Evolutionary conservation across 35 echinoderm and acorn worm genomes (phyloP), one percentile per base, ranked within the genome.

Genomic region (Lytechinus variegatus): DNA sequence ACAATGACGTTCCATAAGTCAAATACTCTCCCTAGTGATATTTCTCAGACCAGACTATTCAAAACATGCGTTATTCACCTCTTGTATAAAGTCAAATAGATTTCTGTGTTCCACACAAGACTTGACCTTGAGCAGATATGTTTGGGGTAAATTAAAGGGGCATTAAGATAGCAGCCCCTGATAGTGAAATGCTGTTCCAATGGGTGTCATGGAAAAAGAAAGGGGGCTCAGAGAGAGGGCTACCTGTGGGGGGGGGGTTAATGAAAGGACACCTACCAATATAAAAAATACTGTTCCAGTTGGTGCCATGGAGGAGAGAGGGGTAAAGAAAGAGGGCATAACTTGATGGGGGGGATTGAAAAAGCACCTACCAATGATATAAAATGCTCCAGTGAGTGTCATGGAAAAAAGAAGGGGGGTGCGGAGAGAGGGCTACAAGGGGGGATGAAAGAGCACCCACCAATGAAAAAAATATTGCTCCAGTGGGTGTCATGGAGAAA

Each of bases 171-270:
- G 2, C 12, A 92, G 96, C 92, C 96, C 98, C 98, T 96, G 97
- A 95, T 99, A 97, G 86, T 99, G 98, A 94, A 99, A 97, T 57
- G 97, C 97, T 86, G 98, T 96, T 86, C 97, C 96, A 13, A 97
- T 98, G n/a, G 98, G 97, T 72, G 98, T 97, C 89, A 98, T 97
- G 87, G 98, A 99, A 44, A 44, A 44, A 44, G 33, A 44, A 44
- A 44, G 33, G 33, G 33, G 33, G 33, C 2, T n/a, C 2, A 44
- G 33, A 44, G 33, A 44, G 33, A 44, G 1, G 33, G 33, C 33
- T 44, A 44, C 33, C 33, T 2, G 33, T 71, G 14, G 66, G 66
- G n/a, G 19, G 14, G 66, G n/a, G 33, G 33, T 52, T 90, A 8
- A 14, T 52, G 27, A 90, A 90, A 33, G 33, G 9, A 28, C 14